Percentiles rank a stretch among this genome's conserved stretches.
Evolutionary conservation across 2,113 vertebrate species (phyloP).

Genomic region (Reinhardtius hippoglossoides): DNA sequence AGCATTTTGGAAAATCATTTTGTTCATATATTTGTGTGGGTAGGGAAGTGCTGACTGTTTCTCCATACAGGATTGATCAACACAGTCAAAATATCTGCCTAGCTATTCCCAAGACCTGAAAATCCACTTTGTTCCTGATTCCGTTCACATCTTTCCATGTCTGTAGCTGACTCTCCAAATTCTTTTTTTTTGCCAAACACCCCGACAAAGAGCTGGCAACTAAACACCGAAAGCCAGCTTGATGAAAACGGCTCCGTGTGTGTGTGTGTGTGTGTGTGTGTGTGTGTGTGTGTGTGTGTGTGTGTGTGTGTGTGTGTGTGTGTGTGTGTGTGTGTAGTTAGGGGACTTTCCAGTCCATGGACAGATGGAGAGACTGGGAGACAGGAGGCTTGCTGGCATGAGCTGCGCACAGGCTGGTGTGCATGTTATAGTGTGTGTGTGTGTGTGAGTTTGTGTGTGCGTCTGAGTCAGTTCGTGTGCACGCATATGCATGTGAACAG

Average conservation of each 20-base stretch:
- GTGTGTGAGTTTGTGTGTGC: constrained; percentile 64
- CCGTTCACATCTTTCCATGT: constrained; percentile 61
- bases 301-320: constrained; percentile 32
- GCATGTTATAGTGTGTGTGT: constrained; percentile 51
- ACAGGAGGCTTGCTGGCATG: constrained; percentile 84
- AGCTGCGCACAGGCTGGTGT: constrained; percentile 78
- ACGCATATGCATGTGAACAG: constrained; percentile 10
- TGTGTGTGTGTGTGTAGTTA: constrained; percentile 52
- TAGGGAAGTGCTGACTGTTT: constrained; percentile 53
- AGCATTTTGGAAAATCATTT: constrained; percentile 31
- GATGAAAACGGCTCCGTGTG: constrained; percentile 68
- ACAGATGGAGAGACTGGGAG: constrained; percentile 87
- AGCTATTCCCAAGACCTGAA: constrained; percentile 53
- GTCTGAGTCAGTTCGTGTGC: constrained; percentile 36
- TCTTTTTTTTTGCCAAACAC: constrained; percentile 68
- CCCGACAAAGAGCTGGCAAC: constrained; percentile 80
- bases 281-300: constrained; percentile 19
- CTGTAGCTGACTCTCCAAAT: constrained; percentile 65
- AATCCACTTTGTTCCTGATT: constrained; percentile 56
- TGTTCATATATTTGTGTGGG: constrained; percentile 9
- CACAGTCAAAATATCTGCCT: constrained; percentile 58
- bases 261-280: constrained; percentile 35
- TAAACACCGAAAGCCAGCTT: constrained; percentile 72
- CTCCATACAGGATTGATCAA: constrained; percentile 37
- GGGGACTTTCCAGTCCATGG: constrained; percentile 81